Percentiles rank a stretch among this genome's conserved stretches.
Evolutionary conservation across 2,113 vertebrate genomes (phyloP).

Genomic region (Hucho hucho): DNA sequence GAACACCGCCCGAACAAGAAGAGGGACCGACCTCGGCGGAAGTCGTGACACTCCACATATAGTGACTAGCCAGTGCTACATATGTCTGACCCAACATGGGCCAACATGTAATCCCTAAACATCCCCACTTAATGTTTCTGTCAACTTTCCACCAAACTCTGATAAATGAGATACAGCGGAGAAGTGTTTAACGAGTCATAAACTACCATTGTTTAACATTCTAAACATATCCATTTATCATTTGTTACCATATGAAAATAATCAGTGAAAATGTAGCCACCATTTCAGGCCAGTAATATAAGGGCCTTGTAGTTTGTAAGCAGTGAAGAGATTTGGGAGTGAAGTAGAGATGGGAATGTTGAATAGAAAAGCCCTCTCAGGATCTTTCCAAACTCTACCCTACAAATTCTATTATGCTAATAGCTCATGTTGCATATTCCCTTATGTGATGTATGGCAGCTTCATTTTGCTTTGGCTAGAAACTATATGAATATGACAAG

Average conservation of each 20-base stretch:
- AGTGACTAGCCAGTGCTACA: too few relatives aligned
- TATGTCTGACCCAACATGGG: neutral
- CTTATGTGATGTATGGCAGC: neutral
- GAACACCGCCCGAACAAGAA: too few relatives aligned
- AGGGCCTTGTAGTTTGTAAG: slow-evolving; percentile 2
- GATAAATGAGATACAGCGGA: slow-evolving; percentile 13
- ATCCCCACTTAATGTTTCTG: neutral
- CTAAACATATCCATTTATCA: slow-evolving; percentile 21
- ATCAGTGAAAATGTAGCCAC: slow-evolving; percentile 18
- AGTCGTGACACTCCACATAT: too few relatives aligned
- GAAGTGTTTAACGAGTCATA: slow-evolving; percentile 24
- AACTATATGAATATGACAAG: neutral
- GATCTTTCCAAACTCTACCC: neutral
- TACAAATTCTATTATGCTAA: neutral
- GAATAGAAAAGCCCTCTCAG: neutral
- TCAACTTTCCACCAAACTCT: slow-evolving; percentile 25
- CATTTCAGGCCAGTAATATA: slow-evolving; percentile 14
- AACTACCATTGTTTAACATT: slow-evolving; percentile 29
- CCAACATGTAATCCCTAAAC: neutral
- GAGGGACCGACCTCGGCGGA: too few relatives aligned
- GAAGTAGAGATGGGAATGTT: slow-evolving; percentile 13
- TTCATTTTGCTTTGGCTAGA: slow-evolving; percentile 8
- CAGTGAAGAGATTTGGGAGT: neutral
- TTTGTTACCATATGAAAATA: slow-evolving; percentile 20
- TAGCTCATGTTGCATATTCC: slow-evolving; percentile 10